phyloP scores from a whole-genome alignment of 1,140 invertebrate species.

The Vollenhovia emeryi region DNA sequence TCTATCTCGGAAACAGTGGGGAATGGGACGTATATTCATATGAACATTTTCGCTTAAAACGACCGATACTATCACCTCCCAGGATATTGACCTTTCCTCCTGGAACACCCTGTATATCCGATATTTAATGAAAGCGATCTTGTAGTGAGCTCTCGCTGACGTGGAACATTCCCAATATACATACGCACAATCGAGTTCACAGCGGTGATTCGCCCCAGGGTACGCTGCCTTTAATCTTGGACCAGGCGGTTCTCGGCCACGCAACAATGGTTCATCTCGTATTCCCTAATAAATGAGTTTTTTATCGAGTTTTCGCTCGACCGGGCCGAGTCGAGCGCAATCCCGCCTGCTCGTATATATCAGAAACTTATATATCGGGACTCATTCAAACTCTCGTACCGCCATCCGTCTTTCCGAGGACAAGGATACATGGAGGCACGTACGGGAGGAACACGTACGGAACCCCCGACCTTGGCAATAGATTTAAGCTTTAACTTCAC shows the following conservation, averaged over 20 bases:
- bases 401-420: not conserved
- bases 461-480: not conserved
- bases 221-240: constrained; percentile 3
- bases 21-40: no score
- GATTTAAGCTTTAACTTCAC: constrained; percentile 17
- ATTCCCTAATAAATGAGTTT: constrained; percentile 58
- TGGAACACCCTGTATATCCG: no score
- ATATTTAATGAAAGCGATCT: constrained; percentile 19
- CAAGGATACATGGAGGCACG: not conserved
- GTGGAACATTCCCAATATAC: constrained; percentile 24
- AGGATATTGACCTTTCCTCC: no score
- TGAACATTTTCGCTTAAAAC: no score
- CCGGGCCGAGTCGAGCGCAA: not conserved
- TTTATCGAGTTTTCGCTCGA: constrained; percentile 48
- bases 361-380: constrained; percentile 28
- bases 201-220: constrained; percentile 6
- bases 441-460: not conserved
- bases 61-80: no score
- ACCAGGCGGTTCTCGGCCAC: not conserved
- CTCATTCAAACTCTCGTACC: constrained; percentile 20
- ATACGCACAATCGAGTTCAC: not conserved
- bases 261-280: constrained; percentile 29
- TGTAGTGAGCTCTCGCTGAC: not conserved
- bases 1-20: no score
- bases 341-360: not conserved